Conservation (phyloP, 2,888 invertebrate genomes). For the Eupithecia exiguata region DNA sequence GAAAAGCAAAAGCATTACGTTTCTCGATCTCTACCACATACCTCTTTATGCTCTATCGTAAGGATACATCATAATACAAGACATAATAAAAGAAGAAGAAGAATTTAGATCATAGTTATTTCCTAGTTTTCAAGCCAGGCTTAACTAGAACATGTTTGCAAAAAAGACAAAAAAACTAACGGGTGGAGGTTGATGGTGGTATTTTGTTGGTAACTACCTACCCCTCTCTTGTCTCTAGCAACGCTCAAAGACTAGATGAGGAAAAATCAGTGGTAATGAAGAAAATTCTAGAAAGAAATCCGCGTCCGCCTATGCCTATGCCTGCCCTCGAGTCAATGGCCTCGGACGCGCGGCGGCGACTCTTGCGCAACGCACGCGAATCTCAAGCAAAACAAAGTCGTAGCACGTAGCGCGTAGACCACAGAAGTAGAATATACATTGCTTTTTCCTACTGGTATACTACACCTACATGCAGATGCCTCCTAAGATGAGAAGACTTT, state of each 20-base stretch:
- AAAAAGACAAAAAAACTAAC: neutral
- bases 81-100: too few species aligned
- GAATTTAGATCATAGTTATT: neutral
- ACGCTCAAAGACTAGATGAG: neutral
- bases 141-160: neutral
- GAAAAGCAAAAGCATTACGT: neutral
- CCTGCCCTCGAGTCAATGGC: constrained; percentile 73
- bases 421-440: neutral
- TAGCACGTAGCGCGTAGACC: constrained; percentile 6
- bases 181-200: neutral
- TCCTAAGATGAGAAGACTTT: neutral
- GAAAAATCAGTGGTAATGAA: neutral
- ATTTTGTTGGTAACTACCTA: neutral
- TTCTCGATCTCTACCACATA: neutral
- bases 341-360: constrained; percentile 65
- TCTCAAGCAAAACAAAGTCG: constrained; percentile 82
- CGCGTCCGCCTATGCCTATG: constrained; percentile 52
- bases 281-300: neutral
- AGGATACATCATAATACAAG: too few species aligned
- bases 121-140: neutral
- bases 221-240: neutral
- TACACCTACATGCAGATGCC: neutral
- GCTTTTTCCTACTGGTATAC: neutral
- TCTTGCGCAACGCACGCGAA: constrained; percentile 82
- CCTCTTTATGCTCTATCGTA: too few species aligned